These are phyloP conservation scores for Pantala flavescens DNA, from an alignment of 1,140 invertebrate genomes.

Conservation along the genomic window DNA sequence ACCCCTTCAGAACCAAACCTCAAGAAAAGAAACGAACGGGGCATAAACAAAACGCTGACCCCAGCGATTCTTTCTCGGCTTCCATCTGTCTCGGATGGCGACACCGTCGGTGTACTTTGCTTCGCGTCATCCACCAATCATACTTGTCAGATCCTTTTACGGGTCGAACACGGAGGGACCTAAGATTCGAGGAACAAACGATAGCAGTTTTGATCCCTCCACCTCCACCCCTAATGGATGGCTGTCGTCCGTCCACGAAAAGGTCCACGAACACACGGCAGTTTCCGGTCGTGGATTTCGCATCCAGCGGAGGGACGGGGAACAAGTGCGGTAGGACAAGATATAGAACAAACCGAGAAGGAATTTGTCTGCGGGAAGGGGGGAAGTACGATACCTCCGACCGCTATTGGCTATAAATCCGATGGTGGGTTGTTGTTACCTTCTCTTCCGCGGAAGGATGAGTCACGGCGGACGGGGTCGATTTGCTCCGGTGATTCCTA, in stretches of 20 bases:
- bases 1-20: too few relatives aligned
- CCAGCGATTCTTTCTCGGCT: too few relatives aligned
- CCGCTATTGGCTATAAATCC: too few relatives aligned
- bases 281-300: constrained; percentile 7
- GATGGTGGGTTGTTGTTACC: too few relatives aligned
- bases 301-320: background rate
- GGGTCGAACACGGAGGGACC: background rate
- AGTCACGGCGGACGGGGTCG: too few relatives aligned
- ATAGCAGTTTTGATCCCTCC: background rate
- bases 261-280: background rate
- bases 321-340: background rate
- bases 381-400: too few relatives aligned
- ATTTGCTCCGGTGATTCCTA: too few relatives aligned
- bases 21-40: too few relatives aligned
- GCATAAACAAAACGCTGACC: too few relatives aligned
- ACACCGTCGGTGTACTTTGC: background rate
- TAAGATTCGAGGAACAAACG: background rate
- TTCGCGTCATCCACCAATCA: background rate
- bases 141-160: background rate
- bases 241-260: background rate
- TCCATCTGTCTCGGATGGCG: background rate
- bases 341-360: too few relatives aligned
- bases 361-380: too few relatives aligned
- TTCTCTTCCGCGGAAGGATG: too few relatives aligned
- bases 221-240: background rate